Percentiles rank a stretch among this genome's conserved stretches.
Evolutionary conservation across 2,113 vertebrate genomes (phyloP).

Genomic region (Chloebia gouldiae): DNA sequence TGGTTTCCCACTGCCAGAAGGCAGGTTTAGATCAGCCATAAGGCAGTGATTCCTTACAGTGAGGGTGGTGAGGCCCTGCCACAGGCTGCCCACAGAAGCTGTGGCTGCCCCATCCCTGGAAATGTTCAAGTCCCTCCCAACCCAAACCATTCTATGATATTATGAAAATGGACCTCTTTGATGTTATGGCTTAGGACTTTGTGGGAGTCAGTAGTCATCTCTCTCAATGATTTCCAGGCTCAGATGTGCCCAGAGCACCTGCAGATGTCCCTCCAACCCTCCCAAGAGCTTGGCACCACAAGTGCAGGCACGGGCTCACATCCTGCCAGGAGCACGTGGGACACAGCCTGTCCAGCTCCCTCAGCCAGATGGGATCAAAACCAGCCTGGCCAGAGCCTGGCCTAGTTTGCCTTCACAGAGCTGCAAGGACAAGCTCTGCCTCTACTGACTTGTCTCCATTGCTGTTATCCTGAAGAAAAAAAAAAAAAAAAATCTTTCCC

Average conservation of each 20-base stretch:
- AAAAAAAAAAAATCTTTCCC: neutral
- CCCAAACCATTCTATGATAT: neutral
- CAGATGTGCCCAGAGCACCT: neutral
- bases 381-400: neutral
- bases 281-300: neutral
- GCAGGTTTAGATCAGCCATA: neutral
- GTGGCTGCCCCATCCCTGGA: neutral
- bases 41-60: neutral
- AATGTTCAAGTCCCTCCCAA: neutral
- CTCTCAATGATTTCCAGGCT: neutral
- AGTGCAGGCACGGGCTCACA: neutral
- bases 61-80: neutral
- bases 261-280: neutral
- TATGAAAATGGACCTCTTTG: neutral
- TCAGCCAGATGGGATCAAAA: fast-evolving
- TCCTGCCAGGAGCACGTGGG: neutral
- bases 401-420: neutral
- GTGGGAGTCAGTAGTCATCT: neutral
- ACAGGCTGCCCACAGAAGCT: neutral
- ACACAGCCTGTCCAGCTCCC: neutral
- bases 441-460: neutral
- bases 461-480: neutral
- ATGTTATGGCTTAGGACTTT: neutral
- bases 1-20: neutral
- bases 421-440: neutral